phyloP scores from a whole-genome alignment of 1,140 invertebrate species.

The Bombus terrestris region DNA sequence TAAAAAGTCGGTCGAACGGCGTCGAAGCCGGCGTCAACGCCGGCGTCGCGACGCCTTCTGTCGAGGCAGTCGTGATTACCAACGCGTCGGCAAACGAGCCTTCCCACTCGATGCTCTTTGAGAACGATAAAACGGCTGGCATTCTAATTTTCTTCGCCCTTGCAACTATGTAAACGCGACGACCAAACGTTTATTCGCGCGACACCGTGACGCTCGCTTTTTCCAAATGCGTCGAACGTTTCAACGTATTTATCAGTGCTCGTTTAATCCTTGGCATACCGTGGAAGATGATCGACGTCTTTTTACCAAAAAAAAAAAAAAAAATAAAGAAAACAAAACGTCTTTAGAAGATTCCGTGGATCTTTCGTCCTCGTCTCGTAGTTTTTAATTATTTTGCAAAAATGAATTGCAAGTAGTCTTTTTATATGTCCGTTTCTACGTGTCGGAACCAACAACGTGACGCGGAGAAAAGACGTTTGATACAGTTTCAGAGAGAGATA shows the following conservation, averaged over 20 bases:
- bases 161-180: slow-evolving; percentile 7
- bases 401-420: no score
- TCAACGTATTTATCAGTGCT: no score
- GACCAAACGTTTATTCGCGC: slow-evolving; percentile 1
- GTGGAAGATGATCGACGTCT: fast-evolving
- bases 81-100: background rate
- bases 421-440: no score
- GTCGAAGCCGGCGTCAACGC: background rate
- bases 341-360: no score
- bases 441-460: no score
- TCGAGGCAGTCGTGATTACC: slow-evolving; percentile 24
- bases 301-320: no score
- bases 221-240: background rate
- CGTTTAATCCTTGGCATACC: no score
- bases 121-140: slow-evolving; percentile 36
- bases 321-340: no score
- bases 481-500: fast-evolving
- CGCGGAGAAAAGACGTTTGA: no score
- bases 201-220: background rate
- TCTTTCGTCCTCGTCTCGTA: no score
- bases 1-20: slow-evolving; percentile 32
- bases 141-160: slow-evolving; percentile 38
- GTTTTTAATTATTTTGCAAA: no score
- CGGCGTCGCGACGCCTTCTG: slow-evolving; percentile 6
- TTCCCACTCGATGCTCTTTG: slow-evolving; percentile 14